These are phyloP conservation scores for Parotocinclus haroldoi DNA, from an alignment of 2,797 vertebrate genomes.

Conservation along the genomic window DNA sequence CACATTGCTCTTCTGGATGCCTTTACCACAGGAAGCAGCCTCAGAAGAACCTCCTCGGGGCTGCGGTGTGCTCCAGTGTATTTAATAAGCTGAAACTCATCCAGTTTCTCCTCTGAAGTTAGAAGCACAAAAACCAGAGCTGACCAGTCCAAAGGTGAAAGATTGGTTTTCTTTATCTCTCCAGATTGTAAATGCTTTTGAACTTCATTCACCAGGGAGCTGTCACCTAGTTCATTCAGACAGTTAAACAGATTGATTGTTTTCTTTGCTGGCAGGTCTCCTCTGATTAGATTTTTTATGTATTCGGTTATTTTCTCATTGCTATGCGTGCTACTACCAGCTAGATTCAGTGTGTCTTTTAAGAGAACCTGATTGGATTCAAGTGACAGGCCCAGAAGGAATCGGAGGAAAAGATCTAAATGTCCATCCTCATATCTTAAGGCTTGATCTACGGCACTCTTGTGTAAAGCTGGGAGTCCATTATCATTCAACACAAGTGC, in stretches of 20 bases:
- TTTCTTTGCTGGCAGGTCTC: neutral
- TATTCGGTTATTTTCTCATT: neutral
- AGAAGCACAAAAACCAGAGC: conserved; percentile 2
- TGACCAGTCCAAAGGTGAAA: neutral
- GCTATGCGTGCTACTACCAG: neutral
- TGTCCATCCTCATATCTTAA: neutral
- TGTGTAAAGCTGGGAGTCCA: neutral
- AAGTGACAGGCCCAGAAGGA: no score
- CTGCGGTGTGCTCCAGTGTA: neutral
- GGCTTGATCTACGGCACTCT: neutral
- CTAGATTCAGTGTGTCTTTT: neutral
- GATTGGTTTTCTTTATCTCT: neutral
- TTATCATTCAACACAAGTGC: neutral
- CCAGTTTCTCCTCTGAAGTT: neutral
- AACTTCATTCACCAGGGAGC: neutral
- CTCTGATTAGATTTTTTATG: neutral
- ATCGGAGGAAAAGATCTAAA: no score
- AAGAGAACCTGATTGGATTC: neutral
- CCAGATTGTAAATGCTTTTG: neutral
- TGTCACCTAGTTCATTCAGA: no score
- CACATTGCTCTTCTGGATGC: no score
- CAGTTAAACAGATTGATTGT: conserved; percentile 1
- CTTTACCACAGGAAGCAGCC: no score
- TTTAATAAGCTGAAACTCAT: neutral
- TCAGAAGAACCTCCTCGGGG: no score